Evolutionary conservation across 2,113 vertebrate genomes (phyloP).

Genomic region (Ginglymostoma cirratum): DNA sequence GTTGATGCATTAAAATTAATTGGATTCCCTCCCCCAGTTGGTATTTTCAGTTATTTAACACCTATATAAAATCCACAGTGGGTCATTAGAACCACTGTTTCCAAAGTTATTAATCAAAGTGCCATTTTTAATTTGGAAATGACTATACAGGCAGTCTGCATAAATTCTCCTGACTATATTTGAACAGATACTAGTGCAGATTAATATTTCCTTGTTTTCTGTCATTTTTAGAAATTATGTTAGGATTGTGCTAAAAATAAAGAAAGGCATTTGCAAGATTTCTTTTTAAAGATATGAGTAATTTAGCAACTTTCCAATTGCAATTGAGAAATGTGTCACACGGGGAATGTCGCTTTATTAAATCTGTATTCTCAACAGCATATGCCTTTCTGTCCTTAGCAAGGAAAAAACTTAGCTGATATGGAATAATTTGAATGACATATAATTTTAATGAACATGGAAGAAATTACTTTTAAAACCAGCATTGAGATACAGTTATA

Average conservation of each 20-base stretch:
- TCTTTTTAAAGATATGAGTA: neutral
- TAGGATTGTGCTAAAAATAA: neutral
- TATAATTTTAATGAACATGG: slow-evolving; percentile 4
- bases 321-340: neutral
- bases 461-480: neutral
- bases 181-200: neutral
- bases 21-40: neutral
- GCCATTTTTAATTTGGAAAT: neutral
- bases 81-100: neutral
- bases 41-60: neutral
- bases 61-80: neutral
- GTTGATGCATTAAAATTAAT: neutral
- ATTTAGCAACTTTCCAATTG: neutral
- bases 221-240: neutral
- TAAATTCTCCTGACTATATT: neutral
- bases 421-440: neutral
- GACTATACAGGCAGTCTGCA: neutral
- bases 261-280: neutral
- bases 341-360: neutral
- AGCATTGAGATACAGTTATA: neutral
- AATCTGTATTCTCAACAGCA: neutral
- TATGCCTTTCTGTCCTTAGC: neutral
- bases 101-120: neutral
- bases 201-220: neutral
- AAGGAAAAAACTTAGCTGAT: neutral